Percentiles rank a stretch among this genome's conserved stretches.
These are phyloP conservation scores for Chunga burmeisteri DNA, from an alignment of 2,113 vertebrate genomes.

Conservation along the genomic window DNA sequence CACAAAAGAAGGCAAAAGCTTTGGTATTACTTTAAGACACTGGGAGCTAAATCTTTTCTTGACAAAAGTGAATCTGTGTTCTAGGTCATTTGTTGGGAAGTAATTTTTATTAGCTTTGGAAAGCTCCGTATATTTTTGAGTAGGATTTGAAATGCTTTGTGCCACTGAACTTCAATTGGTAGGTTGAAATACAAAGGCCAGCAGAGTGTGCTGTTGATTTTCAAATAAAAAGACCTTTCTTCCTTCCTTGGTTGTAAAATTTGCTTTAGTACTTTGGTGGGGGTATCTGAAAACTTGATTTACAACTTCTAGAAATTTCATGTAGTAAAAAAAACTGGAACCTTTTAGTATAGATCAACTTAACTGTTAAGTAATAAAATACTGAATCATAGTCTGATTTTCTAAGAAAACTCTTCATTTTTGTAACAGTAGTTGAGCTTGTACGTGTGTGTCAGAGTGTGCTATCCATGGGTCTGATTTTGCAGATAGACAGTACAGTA, in stretches of 20 bases:
- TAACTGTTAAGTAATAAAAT: background rate
- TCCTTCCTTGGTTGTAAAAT: background rate
- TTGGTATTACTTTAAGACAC: background rate
- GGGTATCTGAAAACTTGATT: background rate
- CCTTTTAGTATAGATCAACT: background rate
- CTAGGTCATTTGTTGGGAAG: background rate
- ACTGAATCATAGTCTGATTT: background rate
- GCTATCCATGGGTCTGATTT: background rate
- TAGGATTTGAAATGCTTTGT: background rate
- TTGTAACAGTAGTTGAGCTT: background rate
- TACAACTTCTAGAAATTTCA: background rate
- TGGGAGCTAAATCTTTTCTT: background rate
- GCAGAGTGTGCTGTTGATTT: conserved; percentile 78
- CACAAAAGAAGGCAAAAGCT: background rate
- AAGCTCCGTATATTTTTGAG: background rate
- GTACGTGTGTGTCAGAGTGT: background rate
- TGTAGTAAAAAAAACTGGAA: background rate
- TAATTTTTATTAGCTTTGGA: background rate
- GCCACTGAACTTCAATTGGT: background rate
- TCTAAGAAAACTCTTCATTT: background rate
- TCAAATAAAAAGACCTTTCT: background rate
- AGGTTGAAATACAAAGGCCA: conserved; percentile 55
- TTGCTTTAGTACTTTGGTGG: background rate
- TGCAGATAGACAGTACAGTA: background rate
- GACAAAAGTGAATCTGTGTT: background rate